A percentile compares a stretch with the other conserved stretches of the same genome.
phyloP scores from a whole-genome alignment of 2,888 invertebrate species.

The Antheraea yamamai region DNA sequence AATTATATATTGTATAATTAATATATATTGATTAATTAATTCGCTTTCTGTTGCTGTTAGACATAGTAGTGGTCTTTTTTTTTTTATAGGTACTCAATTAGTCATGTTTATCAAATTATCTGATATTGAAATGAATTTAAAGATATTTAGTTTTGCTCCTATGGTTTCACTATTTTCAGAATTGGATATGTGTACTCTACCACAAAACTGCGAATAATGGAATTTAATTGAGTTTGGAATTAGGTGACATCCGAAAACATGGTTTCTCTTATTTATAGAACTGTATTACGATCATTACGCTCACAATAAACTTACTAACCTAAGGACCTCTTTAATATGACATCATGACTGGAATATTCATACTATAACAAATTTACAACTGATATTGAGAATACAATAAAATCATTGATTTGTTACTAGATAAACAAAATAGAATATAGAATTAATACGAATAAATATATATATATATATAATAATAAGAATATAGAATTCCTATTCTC shows the following conservation, averaged over 20 bases:
- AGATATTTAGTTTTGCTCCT: constrained; percentile 1
- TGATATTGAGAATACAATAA: neutral
- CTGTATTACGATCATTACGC: neutral
- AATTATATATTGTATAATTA: too few relatives aligned
- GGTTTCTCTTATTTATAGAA: neutral
- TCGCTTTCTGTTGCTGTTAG: too few relatives aligned
- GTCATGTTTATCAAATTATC: neutral
- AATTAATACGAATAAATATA: too few relatives aligned
- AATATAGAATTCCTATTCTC: too few relatives aligned
- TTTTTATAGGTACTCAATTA: neutral
- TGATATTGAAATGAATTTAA: neutral
- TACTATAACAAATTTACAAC: neutral
- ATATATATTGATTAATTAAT: too few relatives aligned
- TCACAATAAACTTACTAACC: neutral
- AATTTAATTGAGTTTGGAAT: neutral
- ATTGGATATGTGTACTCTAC: neutral
- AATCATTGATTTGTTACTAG: neutral
- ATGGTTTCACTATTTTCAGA: constrained; percentile 7
- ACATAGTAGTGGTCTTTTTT: neutral
- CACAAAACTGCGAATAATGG: neutral
- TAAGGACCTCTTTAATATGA: neutral
- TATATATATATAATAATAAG: too few relatives aligned
- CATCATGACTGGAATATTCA: neutral
- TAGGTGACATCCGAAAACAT: neutral
- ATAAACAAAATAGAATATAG: neutral